Evolutionary conservation across 2,888 invertebrate genomes (phyloP).

Genomic region (Rhamnusium bicolor): DNA sequence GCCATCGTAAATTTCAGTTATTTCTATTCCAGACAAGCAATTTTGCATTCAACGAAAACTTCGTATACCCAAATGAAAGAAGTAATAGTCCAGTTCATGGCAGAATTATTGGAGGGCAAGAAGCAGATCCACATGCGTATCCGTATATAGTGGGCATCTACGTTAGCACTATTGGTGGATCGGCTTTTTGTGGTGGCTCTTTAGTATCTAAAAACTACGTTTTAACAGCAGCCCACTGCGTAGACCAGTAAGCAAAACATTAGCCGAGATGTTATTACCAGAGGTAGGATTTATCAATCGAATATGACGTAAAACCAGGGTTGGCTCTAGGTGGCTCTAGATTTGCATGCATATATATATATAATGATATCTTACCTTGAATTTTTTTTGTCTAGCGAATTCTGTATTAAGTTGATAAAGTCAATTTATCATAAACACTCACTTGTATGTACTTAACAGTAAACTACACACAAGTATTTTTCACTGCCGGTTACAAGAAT

Average conservation of each 20-base stretch:
- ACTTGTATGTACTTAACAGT: no score
- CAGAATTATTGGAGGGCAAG: constrained; percentile 43
- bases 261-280: no score
- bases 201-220: constrained; percentile 48
- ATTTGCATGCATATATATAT: no score
- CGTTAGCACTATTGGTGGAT: constrained; percentile 30
- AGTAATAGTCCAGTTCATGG: not conserved
- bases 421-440: no score
- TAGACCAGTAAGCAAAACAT: constrained; percentile 43
- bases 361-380: no score
- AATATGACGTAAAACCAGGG: no score
- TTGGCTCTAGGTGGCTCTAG: no score
- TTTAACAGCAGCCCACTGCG: constrained; percentile 55
- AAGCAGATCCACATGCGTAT: constrained; percentile 43
- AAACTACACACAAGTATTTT: no score
- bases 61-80: not conserved
- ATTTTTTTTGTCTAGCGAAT: no score
- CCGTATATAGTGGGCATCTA: constrained; percentile 52
- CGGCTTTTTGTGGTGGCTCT: constrained; percentile 53
- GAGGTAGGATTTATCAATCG: no score
- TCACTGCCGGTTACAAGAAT: no score
- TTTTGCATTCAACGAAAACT: not conserved
- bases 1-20: not conserved
- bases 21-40: not conserved
- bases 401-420: no score